A percentile compares a stretch with the other conserved stretches of the same genome.
phyloP scores from a whole-genome alignment of 2,113 vertebrate species.

The Cebidichthys violaceus region DNA sequence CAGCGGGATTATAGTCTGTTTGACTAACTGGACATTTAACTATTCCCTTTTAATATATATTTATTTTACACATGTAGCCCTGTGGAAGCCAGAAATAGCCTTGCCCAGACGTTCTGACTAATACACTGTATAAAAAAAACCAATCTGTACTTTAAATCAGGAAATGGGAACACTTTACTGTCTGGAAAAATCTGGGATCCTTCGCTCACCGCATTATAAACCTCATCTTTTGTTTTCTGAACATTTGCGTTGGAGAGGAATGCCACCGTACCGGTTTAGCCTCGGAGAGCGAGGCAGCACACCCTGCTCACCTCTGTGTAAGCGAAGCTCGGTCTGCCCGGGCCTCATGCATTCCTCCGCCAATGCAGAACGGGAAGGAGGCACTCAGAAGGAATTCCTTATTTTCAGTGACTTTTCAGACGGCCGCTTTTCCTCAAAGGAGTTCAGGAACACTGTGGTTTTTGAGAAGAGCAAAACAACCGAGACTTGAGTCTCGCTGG shows the following conservation, averaged over 20 bases:
- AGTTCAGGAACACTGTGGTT: conserved; percentile 47
- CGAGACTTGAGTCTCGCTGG: background rate
- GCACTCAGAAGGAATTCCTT: conserved; percentile 57
- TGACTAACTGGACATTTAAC: background rate
- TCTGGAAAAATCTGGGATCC: conserved; percentile 52
- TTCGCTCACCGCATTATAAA: conserved; percentile 20
- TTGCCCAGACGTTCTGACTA: conserved; percentile 39
- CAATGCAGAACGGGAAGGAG: conserved; percentile 54
- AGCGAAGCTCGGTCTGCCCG: conserved; percentile 58
- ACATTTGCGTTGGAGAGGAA: conserved; percentile 63
- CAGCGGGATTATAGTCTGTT: background rate
- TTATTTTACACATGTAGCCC: conserved; percentile 26
- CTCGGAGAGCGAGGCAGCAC: conserved; percentile 42
- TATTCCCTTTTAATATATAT: conserved; percentile 24
- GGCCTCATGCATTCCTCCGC: conserved; percentile 70
- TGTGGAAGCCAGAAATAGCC: conserved; percentile 26
- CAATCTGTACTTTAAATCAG: conserved; percentile 44
- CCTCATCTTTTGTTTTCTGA: conserved; percentile 61
- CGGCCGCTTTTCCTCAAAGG: conserved; percentile 30
- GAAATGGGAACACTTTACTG: conserved; percentile 43
- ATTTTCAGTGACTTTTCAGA: conserved; percentile 58
- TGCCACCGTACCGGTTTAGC: conserved; percentile 72
- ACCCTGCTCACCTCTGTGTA: conserved; percentile 56
- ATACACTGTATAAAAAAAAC: conserved; percentile 5
- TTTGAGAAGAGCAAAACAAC: conserved; percentile 24